Percentiles rank a stretch among this genome's conserved stretches.
Evolutionary conservation across 2,888 invertebrate species (phyloP).

Genomic region (Spilarctia lutea): DNA sequence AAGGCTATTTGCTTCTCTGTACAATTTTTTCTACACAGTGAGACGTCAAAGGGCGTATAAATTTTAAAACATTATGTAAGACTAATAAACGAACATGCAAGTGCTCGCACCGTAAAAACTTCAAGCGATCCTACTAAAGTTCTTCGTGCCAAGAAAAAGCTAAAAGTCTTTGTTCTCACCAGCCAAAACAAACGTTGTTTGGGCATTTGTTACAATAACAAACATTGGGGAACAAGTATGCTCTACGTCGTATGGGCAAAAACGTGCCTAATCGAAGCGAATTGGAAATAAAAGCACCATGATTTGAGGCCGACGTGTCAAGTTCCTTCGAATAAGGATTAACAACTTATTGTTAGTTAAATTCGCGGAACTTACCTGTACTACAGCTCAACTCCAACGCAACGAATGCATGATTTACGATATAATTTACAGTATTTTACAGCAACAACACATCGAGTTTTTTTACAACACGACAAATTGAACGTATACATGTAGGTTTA

Average conservation of each 20-base stretch:
- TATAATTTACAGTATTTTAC: conserved; percentile 43
- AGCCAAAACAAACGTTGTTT: conserved; percentile 83
- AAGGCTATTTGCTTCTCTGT: conserved; percentile 45
- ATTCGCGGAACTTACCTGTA: conserved; percentile 67
- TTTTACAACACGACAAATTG: no score
- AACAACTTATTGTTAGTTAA: conserved; percentile 73
- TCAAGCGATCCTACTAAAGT: conserved; percentile 71
- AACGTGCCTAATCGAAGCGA: conserved; percentile 77
- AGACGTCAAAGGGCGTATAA: conserved; percentile 57
- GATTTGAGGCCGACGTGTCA: conserved; percentile 71
- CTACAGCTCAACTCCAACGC: conserved; percentile 33
- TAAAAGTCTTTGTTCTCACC: conserved; percentile 79
- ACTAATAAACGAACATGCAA: conserved; percentile 60
- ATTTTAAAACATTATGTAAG: conserved; percentile 62
- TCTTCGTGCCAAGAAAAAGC: conserved; percentile 65
- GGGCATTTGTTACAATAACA: conserved; percentile 81
- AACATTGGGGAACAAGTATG: conserved; percentile 66
- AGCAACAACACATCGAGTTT: conserved; percentile 26
- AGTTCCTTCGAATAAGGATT: conserved; percentile 71
- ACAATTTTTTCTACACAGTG: conserved; percentile 50
- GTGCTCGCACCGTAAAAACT: conserved; percentile 73
- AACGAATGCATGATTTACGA: conserved; percentile 49
- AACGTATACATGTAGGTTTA: no score
- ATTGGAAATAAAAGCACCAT: conserved; percentile 68
- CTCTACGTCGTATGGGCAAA: conserved; percentile 61